phyloP scores from a whole-genome alignment of 2,888 invertebrate genomes.

The Leptogaster cylindrica region DNA sequence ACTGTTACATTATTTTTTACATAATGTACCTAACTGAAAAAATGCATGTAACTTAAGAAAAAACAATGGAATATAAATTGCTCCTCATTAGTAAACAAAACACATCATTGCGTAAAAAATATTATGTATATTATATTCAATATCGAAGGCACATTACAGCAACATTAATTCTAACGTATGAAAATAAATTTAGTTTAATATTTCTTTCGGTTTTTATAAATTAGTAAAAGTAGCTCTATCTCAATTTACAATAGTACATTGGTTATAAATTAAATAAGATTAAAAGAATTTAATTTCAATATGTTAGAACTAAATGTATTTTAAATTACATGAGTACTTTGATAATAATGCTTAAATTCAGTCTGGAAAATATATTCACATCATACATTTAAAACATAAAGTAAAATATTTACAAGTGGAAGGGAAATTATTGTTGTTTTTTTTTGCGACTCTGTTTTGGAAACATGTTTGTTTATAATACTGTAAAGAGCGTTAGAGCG shows the following conservation, averaged over 20 bases:
- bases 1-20: no score
- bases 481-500: conserved; percentile 18
- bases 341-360: conserved; percentile 18
- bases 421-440: conserved; percentile 7
- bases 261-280: conserved; percentile 43
- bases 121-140: conserved; percentile 41
- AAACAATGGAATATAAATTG: no score
- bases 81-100: no score
- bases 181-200: conserved; percentile 24
- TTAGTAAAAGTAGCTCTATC: conserved; percentile 28
- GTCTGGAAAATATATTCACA: conserved; percentile 34
- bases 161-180: conserved; percentile 37
- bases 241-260: conserved; percentile 41
- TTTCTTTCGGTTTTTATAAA: conserved; percentile 40
- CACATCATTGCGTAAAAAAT: conserved; percentile 17
- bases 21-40: no score
- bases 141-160: conserved; percentile 45
- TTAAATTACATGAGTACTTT: conserved; percentile 42
- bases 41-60: no score
- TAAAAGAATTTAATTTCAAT: conserved; percentile 2
- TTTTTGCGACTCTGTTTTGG: conserved; percentile 35
- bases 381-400: neutral
- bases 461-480: conserved; percentile 31
- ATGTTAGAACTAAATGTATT: neutral
- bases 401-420: conserved; percentile 29